phyloP scores from a whole-genome alignment of 1,140 invertebrate species.

The Heliothis subflexa region DNA sequence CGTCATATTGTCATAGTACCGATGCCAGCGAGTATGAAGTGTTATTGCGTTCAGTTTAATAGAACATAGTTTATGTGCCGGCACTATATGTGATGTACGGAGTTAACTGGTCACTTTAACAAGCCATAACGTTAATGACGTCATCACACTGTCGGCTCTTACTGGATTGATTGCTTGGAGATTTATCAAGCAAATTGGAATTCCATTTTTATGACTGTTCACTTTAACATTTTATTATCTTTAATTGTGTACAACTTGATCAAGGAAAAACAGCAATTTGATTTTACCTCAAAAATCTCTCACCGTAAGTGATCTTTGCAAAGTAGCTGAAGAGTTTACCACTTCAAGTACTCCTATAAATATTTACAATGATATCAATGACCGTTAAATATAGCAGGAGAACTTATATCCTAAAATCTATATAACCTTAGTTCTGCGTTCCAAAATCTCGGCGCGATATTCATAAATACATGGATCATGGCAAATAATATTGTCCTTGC shows the following conservation, averaged over 20 bases:
- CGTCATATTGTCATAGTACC: neutral
- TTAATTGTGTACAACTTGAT: too few species aligned
- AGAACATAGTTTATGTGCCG: slow-evolving; percentile 11
- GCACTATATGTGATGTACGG: neutral
- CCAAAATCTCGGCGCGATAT: neutral
- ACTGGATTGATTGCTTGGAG: neutral
- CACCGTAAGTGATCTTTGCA: too few species aligned
- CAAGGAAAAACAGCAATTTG: too few species aligned
- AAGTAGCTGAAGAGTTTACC: too few species aligned
- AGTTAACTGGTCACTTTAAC: neutral
- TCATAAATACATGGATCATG: neutral
- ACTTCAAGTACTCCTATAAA: too few species aligned
- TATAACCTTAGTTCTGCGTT: neutral
- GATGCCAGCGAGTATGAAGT: neutral
- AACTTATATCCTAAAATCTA: too few species aligned
- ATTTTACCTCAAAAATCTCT: too few species aligned
- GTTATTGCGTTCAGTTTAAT: slow-evolving; percentile 19
- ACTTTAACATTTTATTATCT: too few species aligned
- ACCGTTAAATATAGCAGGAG: too few species aligned
- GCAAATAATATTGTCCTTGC: neutral
- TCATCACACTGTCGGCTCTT: neutral
- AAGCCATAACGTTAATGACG: slow-evolving; percentile 5
- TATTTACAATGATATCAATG: too few species aligned
- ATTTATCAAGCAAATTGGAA: neutral
- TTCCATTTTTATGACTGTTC: neutral